These are phyloP conservation scores for Apogon talboti DNA, from an alignment of 2,797 vertebrate species.

Conservation along the genomic window DNA sequence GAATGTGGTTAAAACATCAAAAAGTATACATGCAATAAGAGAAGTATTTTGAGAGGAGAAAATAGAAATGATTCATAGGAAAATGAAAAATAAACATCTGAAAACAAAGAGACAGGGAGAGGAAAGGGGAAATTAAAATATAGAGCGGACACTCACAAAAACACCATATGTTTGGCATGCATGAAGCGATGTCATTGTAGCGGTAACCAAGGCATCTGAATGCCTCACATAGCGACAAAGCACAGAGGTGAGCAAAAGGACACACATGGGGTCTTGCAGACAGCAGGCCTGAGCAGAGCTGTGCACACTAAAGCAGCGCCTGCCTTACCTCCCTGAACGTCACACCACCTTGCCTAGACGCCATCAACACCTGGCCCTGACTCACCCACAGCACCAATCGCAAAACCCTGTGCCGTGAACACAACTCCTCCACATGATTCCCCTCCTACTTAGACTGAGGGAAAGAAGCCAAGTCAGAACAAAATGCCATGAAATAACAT, in stretches of 20 bases:
- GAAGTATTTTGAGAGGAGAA: constrained; percentile 55
- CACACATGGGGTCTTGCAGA: constrained; percentile 83
- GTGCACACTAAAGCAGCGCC: constrained; percentile 84
- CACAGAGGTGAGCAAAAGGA: constrained; percentile 81
- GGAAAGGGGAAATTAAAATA: constrained; percentile 64
- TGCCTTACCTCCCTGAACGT: constrained; percentile 84
- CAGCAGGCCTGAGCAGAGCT: constrained; percentile 84
- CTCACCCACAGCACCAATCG: constrained; percentile 76
- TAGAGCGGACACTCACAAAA: constrained; percentile 71
- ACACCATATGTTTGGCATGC: constrained; percentile 83
- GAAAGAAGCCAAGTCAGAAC: constrained; percentile 85
- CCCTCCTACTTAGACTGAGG: constrained; percentile 79
- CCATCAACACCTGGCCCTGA: constrained; percentile 81
- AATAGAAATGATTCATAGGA: constrained; percentile 63
- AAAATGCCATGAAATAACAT: constrained; percentile 81
- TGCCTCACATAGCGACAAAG: constrained; percentile 82
- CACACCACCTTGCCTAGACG: constrained; percentile 78
- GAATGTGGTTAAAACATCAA: constrained; percentile 76
- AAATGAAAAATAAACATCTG: constrained; percentile 47
- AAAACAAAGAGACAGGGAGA: constrained; percentile 65
- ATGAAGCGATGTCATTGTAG: constrained; percentile 82
- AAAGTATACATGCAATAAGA: constrained; percentile 79
- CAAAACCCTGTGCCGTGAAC: constrained; percentile 76
- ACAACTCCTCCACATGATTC: constrained; percentile 74
- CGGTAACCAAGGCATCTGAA: constrained; percentile 72